These are phyloP conservation scores for Gnathonemus longibarbis DNA, from an alignment of 2,113 vertebrate species.

Conservation along the genomic window DNA sequence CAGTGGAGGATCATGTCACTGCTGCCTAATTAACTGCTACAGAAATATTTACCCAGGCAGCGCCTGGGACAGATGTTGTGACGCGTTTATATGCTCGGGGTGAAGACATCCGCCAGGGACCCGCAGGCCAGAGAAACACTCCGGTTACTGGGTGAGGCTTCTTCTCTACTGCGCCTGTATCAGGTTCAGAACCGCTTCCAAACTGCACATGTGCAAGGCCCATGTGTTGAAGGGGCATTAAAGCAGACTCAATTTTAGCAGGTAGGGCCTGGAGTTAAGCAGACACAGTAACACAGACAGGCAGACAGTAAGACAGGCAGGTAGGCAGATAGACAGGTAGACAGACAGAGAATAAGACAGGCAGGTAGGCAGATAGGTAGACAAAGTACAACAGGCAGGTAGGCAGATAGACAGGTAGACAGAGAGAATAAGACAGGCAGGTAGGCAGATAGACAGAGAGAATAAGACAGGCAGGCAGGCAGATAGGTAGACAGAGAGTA, in stretches of 20 bases:
- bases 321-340: neutral
- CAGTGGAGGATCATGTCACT: constrained; percentile 47
- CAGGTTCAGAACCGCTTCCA: constrained; percentile 45
- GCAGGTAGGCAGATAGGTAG: neutral
- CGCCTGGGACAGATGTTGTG: constrained; percentile 41
- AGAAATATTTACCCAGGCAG: constrained; percentile 65
- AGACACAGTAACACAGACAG: neutral
- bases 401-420: neutral
- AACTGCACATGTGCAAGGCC: neutral
- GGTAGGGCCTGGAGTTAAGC: neutral
- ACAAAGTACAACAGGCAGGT: neutral
- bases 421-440: neutral
- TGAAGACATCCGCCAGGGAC: constrained; percentile 25
- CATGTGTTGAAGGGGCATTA: neutral
- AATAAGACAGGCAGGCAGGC: neutral
- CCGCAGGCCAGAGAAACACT: neutral
- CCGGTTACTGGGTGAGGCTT: neutral
- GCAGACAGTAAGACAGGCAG: neutral
- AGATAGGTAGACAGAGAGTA: neutral
- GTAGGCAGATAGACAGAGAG: neutral
- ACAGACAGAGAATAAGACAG: neutral
- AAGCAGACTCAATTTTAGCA: neutral
- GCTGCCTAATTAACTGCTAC: constrained; percentile 62
- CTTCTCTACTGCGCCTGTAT: constrained; percentile 21
- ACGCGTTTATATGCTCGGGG: constrained; percentile 59